Base-by-base conservation (phyloP, 2,888 invertebrate genomes). In the Julus scanicus region DNA sequence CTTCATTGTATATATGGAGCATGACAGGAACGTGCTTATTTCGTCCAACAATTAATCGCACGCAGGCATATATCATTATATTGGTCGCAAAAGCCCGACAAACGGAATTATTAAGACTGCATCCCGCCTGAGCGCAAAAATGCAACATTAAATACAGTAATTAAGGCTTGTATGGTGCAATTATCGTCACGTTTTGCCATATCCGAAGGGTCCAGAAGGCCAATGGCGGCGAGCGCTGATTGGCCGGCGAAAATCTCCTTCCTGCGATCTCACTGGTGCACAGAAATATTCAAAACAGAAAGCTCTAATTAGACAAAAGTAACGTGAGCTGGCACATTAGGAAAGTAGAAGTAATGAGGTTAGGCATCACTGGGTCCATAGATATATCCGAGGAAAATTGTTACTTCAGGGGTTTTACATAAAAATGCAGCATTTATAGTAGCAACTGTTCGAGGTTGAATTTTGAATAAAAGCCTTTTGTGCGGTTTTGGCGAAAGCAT, bases 121-220 rank as follows among this genome's bases (percentile, higher is more conserved):
- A 63, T 8, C 63, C 63, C 20, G 63, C n/a, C 20, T 63, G 6
- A 6, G 63, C n/a, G 63, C 63, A 63, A 63, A 63, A 63, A n/a
- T 63, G 20, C n/a, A 63, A 63, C 63, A 63, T 63, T 63, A n/a
- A 63, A 63, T 63, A 63, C n/a, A 63, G 63, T 20, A 63, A 63
- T 63, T 63, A 63, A 63, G 63, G 63, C 63, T 20, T 63, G 63
- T 63, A 63, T 63, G 63, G 63, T 63, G n/a, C 63, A 63, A 63
- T 63, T 63, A 63, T 63, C 20, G 63, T 63, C 63, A 63, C 63
- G 20, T 63, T 63, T n/a, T 20, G 63, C 20, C 63, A 63, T 63
- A 63, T 63, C 63, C 63, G 63, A 53, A 53, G 53, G 53, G 53
- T 53, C 53, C 53, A 53, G 20, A 63, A 63, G 63, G 63, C 63